phyloP scores from a whole-genome alignment of 2,888 invertebrate species.

The Clivina fossor region DNA sequence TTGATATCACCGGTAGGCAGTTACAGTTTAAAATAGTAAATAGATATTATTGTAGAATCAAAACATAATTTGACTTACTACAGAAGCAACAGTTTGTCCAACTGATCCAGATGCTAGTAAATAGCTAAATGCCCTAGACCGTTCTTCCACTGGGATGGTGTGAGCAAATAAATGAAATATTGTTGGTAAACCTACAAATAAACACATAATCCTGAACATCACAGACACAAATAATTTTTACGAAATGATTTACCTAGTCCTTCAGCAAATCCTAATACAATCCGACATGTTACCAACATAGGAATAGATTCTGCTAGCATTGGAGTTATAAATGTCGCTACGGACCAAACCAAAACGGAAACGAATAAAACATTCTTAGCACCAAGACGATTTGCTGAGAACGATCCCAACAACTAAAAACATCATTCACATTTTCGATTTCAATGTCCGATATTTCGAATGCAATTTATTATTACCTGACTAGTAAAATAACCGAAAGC shows the following conservation, averaged over 20 bases:
- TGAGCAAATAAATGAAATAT: slow-evolving; percentile 76
- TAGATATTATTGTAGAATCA: no score
- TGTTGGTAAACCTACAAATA: slow-evolving; percentile 68
- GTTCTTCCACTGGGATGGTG: slow-evolving; percentile 69
- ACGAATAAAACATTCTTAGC: slow-evolving; percentile 68
- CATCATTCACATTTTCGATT: no score
- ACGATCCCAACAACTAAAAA: slow-evolving; percentile 42
- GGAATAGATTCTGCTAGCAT: slow-evolving; percentile 66
- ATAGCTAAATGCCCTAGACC: slow-evolving; percentile 73
- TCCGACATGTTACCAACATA: slow-evolving; percentile 64
- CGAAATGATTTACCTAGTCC: slow-evolving; percentile 61
- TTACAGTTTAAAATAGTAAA: no score
- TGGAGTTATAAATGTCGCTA: slow-evolving; percentile 70
- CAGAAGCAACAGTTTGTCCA: slow-evolving; percentile 72
- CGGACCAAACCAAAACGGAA: slow-evolving; percentile 72
- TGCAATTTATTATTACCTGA: slow-evolving; percentile 58
- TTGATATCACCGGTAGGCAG: no score
- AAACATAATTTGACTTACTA: slow-evolving; percentile 55
- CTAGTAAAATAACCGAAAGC: slow-evolving; percentile 76
- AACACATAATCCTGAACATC: no score
- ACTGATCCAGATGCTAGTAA: slow-evolving; percentile 72
- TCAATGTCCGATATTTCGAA: no score
- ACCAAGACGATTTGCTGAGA: slow-evolving; percentile 67
- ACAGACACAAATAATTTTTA: slow-evolving; percentile 1
- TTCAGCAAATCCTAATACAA: slow-evolving; percentile 72